Conservation (phyloP, 1,140 invertebrate genomes). For the Pseudomyrmex concolor region DNA sequence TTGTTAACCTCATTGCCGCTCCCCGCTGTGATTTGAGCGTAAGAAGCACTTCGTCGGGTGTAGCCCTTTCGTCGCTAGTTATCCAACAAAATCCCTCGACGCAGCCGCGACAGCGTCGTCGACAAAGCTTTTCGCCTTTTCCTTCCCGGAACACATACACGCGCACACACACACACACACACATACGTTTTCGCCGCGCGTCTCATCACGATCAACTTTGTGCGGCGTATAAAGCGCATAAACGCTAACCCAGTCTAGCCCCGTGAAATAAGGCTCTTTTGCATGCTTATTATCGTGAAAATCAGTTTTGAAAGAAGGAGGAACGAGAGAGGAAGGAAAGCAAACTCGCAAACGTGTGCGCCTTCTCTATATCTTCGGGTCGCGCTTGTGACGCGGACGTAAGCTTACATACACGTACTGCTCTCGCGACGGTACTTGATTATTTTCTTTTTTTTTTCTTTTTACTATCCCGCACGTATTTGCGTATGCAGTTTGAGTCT, state of each 20-base stretch:
- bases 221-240: not conserved
- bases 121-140: conserved; percentile 35
- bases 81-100: conserved; percentile 20
- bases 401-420: no score
- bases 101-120: not conserved
- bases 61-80: not conserved
- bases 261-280: conserved; percentile 15
- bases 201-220: conserved; percentile 7
- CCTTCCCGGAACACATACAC: no score
- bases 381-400: no score
- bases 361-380: no score
- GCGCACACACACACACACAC: no score
- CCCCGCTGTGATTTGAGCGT: not conserved
- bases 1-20: conserved; percentile 17
- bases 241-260: conserved; percentile 9
- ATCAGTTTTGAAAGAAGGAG: not conserved
- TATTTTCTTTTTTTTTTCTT: no score
- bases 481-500: no score
- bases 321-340: not conserved
- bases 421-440: no score
- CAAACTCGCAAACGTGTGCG: not conserved
- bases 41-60: not conserved
- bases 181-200: not conserved
- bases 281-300: conserved; percentile 14
- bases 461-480: no score